A percentile compares a stretch with the other conserved stretches of the same genome.
phyloP scores from a whole-genome alignment of 2,797 vertebrate genomes.

The Esox masquinongy region DNA sequence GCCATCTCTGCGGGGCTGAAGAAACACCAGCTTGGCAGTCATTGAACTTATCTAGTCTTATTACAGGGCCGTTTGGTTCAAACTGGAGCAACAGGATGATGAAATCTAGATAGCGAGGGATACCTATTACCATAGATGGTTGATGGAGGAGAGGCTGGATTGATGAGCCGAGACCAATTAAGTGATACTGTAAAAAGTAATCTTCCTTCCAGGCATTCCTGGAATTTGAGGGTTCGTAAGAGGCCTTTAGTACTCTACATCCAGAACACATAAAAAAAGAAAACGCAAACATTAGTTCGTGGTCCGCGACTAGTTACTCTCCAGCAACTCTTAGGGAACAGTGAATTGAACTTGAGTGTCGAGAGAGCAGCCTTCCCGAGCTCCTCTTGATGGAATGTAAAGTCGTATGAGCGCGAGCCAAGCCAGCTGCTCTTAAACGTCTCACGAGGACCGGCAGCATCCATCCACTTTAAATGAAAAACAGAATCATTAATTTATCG shows the following conservation, averaged over 20 bases:
- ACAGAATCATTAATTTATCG: slow-evolving; percentile 56
- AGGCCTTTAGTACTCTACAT: background rate
- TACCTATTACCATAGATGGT: slow-evolving; percentile 6
- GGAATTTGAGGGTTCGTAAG: background rate
- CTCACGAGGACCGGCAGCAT: slow-evolving; percentile 44
- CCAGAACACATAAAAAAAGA: background rate
- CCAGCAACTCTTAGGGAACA: slow-evolving; percentile 34
- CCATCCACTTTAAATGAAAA: slow-evolving; percentile 42
- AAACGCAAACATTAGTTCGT: background rate
- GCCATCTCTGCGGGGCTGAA: background rate
- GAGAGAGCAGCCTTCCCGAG: slow-evolving; percentile 37
- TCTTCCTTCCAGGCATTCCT: background rate
- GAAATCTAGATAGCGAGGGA: background rate
- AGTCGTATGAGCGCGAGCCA: slow-evolving; percentile 23
- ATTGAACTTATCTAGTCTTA: background rate
- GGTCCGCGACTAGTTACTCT: slow-evolving; percentile 30
- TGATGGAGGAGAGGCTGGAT: slow-evolving; percentile 4
- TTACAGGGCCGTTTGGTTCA: background rate
- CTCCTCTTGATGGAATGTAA: slow-evolving; percentile 35
- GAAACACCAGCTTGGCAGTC: background rate
- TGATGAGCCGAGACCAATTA: background rate
- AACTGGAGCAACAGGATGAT: background rate
- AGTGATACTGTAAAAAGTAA: background rate
- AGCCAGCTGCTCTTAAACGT: slow-evolving; percentile 42
- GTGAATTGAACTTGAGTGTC: slow-evolving; percentile 51